Conservation (phyloP, 2,113 vertebrate genomes). For the Paralichthys olivaceus region DNA sequence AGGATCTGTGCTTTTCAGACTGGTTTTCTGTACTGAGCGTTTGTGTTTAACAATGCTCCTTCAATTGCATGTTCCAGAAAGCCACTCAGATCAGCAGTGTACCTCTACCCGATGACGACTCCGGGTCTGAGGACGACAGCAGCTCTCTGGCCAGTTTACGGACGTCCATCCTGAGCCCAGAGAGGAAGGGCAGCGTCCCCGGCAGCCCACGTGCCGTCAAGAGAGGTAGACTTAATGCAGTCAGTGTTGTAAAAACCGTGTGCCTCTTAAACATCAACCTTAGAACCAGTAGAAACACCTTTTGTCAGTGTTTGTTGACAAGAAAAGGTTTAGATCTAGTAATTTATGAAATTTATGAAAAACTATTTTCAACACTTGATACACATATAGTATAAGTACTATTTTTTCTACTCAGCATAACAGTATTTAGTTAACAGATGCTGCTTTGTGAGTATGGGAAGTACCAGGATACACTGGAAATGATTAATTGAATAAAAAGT, state of each 20-base stretch:
- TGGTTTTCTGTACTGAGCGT: neutral
- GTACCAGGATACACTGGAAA: neutral
- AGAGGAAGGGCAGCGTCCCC: slow-evolving; percentile 85
- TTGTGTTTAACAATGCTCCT: neutral
- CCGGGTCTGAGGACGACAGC: slow-evolving; percentile 91
- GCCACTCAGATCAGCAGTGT: slow-evolving; percentile 91
- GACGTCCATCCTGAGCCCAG: slow-evolving; percentile 83
- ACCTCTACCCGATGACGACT: slow-evolving; percentile 89
- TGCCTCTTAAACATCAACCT: neutral
- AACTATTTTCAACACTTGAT: no score
- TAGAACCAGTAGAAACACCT: no score
- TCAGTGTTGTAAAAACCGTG: neutral
- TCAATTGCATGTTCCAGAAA: slow-evolving; percentile 77
- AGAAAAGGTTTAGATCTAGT: no score
- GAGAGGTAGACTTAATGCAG: slow-evolving; percentile 79
- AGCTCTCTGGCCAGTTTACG: slow-evolving; percentile 87
- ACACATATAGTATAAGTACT: neutral
- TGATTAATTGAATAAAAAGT: slow-evolving; percentile 6
- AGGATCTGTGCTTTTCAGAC: neutral
- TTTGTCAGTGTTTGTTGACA: no score
- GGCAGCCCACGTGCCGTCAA: slow-evolving; percentile 90
- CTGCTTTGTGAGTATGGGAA: neutral
- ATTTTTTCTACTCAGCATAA: no score
- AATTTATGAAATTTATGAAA: neutral
- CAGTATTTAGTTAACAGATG: neutral